These are phyloP conservation scores for Porites evermanni DNA, from an alignment of 92 coral and sea anemone species.

Conservation along the genomic window DNA sequence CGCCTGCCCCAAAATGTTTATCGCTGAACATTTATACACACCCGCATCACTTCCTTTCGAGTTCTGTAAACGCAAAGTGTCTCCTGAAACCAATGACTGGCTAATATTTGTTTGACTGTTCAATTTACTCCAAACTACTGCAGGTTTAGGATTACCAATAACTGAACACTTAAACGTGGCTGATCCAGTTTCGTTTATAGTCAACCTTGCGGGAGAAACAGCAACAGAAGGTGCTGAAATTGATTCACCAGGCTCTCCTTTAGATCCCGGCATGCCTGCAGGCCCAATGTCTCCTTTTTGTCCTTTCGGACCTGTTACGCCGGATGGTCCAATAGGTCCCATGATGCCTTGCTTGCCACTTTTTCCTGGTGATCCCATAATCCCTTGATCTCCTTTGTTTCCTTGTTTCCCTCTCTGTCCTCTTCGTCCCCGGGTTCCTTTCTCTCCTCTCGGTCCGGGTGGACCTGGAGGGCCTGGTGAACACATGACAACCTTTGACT, in stretches of 20 bases:
- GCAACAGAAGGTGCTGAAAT: slow-evolving; percentile 51
- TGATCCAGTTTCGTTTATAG: slow-evolving; percentile 53
- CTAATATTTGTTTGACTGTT: not conserved
- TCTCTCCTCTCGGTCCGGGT: slow-evolving; percentile 17
- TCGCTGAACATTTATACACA: slow-evolving; percentile 39
- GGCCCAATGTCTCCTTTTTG: slow-evolving; percentile 29
- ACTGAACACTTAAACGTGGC: slow-evolving; percentile 51
- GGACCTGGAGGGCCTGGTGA: slow-evolving; percentile 37
- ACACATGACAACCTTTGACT: not conserved
- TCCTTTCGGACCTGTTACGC: slow-evolving; percentile 18
- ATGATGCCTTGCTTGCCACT: slow-evolving; percentile 21
- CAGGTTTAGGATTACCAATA: slow-evolving; percentile 56
- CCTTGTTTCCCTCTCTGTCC: slow-evolving; percentile 31
- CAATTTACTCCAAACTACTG: slow-evolving; percentile 35
- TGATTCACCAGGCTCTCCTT: slow-evolving; percentile 60
- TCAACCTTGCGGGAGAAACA: slow-evolving; percentile 45
- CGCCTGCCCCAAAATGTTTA: slow-evolving; percentile 49
- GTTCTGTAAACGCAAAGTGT: slow-evolving; percentile 24
- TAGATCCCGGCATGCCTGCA: slow-evolving; percentile 47
- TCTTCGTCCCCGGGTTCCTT: slow-evolving; percentile 37
- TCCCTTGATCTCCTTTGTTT: slow-evolving; percentile 10
- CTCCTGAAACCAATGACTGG: slow-evolving; percentile 5
- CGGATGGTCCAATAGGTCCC: slow-evolving; percentile 6
- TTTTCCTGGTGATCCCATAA: slow-evolving; percentile 26
- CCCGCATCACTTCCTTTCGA: slow-evolving; percentile 34